Percentiles rank a stretch among this genome's conserved stretches.
phyloP scores from a whole-genome alignment of 2,888 invertebrate genomes.

The Oscheius sp. region DNA sequence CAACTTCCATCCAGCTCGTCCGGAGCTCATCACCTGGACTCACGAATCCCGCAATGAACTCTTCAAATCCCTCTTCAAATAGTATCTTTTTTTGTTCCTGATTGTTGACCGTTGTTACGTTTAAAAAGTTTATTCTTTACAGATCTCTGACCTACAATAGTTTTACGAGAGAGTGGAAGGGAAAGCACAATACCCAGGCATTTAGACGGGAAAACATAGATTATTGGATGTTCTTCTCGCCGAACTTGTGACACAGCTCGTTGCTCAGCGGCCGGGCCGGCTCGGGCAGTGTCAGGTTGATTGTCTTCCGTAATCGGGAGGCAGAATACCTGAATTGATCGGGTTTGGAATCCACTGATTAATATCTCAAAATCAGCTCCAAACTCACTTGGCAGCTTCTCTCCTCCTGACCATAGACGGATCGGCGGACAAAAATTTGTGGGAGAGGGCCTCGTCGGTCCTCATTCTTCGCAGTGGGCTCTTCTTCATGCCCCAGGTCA shows the following conservation, averaged over 20 bases:
- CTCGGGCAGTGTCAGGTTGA: conserved; percentile 53
- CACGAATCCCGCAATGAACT: conserved; percentile 70
- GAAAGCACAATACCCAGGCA: conserved; percentile 26
- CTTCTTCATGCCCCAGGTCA: conserved; percentile 94
- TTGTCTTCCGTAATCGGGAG: conserved; percentile 57
- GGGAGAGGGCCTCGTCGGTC: conserved; percentile 93
- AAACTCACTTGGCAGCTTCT: conserved; percentile 77
- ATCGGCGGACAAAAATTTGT: conserved; percentile 91
- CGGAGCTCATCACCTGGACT: conserved; percentile 65
- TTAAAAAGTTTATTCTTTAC: not conserved
- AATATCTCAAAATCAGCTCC: not conserved
- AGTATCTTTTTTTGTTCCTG: conserved; percentile 12
- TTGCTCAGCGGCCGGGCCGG: conserved; percentile 36
- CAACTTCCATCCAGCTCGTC: conserved; percentile 70
- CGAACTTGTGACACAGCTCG: conserved; percentile 34
- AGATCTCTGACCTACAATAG: not conserved
- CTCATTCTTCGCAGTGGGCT: conserved; percentile 93
- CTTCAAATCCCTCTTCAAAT: conserved; percentile 68
- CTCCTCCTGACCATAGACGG: conserved; percentile 93
- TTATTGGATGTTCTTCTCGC: conserved; percentile 36
- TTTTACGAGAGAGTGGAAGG: not conserved
- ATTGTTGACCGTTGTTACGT: conserved; percentile 28
- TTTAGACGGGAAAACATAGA: not conserved
- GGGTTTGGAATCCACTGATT: too few species aligned
- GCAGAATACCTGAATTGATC: conserved; percentile 53